These are phyloP conservation scores for Pocillopora verrucosa DNA, from an alignment of 64 coral and sea anemone species.

Conservation along the genomic window DNA sequence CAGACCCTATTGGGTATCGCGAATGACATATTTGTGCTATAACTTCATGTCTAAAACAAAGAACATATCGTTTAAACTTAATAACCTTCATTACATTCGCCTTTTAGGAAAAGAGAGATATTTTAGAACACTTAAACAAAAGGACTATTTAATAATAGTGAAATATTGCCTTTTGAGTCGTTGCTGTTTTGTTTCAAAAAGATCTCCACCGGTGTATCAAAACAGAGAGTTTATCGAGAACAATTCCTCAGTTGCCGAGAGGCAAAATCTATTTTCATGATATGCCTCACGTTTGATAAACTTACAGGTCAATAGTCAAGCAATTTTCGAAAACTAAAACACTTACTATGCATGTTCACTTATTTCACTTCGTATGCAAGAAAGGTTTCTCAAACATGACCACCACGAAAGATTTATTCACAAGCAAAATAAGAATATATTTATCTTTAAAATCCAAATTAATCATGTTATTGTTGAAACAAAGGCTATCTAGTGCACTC, in stretches of 20 bases:
- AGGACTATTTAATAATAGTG: background rate
- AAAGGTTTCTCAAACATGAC: background rate
- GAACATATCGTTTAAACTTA: background rate
- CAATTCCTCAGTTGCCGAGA: too few species aligned
- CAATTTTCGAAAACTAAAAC: background rate
- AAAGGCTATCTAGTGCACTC: background rate
- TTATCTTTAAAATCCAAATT: conserved; percentile 32
- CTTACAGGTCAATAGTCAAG: background rate
- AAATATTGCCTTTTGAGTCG: too few species aligned
- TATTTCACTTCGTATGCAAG: background rate
- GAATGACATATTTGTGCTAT: background rate
- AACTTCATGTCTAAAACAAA: background rate
- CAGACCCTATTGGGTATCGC: background rate
- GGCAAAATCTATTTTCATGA: too few species aligned
- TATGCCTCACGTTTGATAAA: too few species aligned
- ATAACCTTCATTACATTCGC: background rate
- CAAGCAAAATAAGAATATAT: background rate
- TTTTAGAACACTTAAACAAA: background rate
- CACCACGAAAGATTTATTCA: background rate
- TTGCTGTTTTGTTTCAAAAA: too few species aligned
- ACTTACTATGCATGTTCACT: too few species aligned
- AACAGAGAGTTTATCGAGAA: too few species aligned
- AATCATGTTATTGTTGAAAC: conserved; percentile 25
- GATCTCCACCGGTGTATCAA: too few species aligned
- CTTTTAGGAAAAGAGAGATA: background rate